phyloP scores from a whole-genome alignment of 2,113 vertebrate genomes.

The Marmota monax region DNA sequence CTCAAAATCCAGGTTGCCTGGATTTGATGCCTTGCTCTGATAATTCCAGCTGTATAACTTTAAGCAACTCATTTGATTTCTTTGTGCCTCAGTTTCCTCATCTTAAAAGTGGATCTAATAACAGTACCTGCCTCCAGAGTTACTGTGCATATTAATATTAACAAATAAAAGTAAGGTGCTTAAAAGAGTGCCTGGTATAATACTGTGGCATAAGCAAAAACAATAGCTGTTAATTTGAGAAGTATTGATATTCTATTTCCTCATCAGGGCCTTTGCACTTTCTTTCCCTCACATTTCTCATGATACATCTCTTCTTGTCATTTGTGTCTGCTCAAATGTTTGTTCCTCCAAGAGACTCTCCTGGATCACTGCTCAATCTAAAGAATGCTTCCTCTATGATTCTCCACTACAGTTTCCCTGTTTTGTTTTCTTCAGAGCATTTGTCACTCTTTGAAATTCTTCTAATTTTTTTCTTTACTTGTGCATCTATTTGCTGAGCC shows the following conservation, averaged over 20 bases:
- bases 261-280: not conserved
- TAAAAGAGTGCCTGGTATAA: not conserved
- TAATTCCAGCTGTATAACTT: not conserved
- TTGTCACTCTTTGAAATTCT: not conserved
- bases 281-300: not conserved
- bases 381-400: not conserved
- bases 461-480: not conserved
- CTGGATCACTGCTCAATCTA: not conserved
- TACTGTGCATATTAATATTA: not conserved
- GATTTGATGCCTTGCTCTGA: not conserved
- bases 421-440: not conserved
- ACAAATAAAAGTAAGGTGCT: not conserved
- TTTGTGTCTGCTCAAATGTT: not conserved
- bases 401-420: not conserved
- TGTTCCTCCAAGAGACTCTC: not conserved
- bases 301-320: not conserved
- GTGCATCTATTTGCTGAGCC: not conserved
- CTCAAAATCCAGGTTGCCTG: not conserved
- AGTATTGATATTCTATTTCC: not conserved
- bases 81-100: not conserved
- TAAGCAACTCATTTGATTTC: not conserved
- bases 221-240: not conserved
- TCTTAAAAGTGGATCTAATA: not conserved
- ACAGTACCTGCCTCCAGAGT: not conserved
- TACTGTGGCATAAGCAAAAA: not conserved